Conservation (phyloP, 2,113 vertebrate species). For the Lota lota region DNA sequence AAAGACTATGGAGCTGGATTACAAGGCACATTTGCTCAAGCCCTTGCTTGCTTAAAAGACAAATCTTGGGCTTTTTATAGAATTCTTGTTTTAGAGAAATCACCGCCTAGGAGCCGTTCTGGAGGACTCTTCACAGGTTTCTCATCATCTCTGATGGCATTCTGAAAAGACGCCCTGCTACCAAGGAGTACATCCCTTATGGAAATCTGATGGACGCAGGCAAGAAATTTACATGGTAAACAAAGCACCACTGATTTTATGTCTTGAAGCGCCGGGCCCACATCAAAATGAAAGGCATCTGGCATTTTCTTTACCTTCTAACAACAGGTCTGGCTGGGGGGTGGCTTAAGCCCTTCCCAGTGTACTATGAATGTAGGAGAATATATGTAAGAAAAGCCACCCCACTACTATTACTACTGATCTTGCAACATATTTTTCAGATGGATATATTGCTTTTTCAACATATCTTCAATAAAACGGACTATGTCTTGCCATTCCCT, state of each 20-base stretch:
- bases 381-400: too few species aligned
- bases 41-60: slow-evolving; percentile 33
- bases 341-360: too few species aligned
- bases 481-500: too few species aligned
- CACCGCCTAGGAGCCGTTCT: slow-evolving; percentile 39
- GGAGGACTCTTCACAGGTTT: slow-evolving; percentile 45
- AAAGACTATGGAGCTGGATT: slow-evolving; percentile 27
- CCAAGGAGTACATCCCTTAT: slow-evolving; percentile 19
- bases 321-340: too few species aligned
- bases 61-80: slow-evolving; percentile 30
- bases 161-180: slow-evolving; percentile 27
- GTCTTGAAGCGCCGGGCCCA: too few species aligned
- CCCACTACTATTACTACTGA: too few species aligned
- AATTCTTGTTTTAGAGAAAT: slow-evolving; percentile 39
- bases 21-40: slow-evolving; percentile 20
- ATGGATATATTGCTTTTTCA: too few species aligned
- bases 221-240: slow-evolving; percentile 5
- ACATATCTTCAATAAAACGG: too few species aligned
- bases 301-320: too few species aligned
- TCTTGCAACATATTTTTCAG: too few species aligned
- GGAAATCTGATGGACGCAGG: slow-evolving; percentile 12
- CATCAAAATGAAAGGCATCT: too few species aligned
- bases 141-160: slow-evolving; percentile 51
- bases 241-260: slow-evolving; percentile 13
- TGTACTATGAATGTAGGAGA: too few species aligned